Base-by-base conservation (phyloP, 2,113 vertebrate genomes). In the Tachycineta bicolor region DNA sequence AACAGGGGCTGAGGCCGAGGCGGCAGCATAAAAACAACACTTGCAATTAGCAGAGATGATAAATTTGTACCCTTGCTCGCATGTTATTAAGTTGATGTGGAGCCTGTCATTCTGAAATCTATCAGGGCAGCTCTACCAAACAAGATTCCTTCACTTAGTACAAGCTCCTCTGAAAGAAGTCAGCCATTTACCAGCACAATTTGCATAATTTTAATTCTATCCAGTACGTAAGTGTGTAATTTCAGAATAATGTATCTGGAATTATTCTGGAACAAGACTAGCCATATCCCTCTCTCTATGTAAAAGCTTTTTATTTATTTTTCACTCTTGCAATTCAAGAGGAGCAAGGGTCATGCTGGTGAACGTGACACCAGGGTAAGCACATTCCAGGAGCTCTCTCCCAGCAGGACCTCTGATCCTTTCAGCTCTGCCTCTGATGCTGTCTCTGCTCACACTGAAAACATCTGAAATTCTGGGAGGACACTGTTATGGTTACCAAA, bases 1-100 rank as follows among this genome's bases (percentile, higher is more conserved):
- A 96, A n/a, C 88, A 44, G 68, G 69, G 82, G 82, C 79, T 47
- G 50, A 68, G 85, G 82, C 59, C 63, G 82, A 85, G 67, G 76
- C 68, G 75, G 82, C 85, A 96, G 78, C 12, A 91, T 62, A 46
- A 96, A 90, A 96, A 96, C 87, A 96, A 94, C 53, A 95, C 87
- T 83, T 93, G 78, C 91, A 96, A 95, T 90, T 97, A 95, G 75
- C 85, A 91, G 63, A 20, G 1, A 89, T 67, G 82, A 95, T 80
- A 91, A 90, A 93, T 93, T 69, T 89, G 29, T 59, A 84, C 78
- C 84, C 71, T 88, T 62, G 73, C 85, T 82, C 44, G 55, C 78
- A 69, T 60, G 76, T 86, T 82, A 93, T 95, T 96, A 93, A 3
- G 1, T 46, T 77, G 87, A 91, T 67, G 87, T 9, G 68, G 93